A percentile compares a stretch with the other conserved stretches of the same genome.
Evolutionary conservation across 2,797 vertebrate genomes (phyloP).

Genomic region (Graptemys geographica): DNA sequence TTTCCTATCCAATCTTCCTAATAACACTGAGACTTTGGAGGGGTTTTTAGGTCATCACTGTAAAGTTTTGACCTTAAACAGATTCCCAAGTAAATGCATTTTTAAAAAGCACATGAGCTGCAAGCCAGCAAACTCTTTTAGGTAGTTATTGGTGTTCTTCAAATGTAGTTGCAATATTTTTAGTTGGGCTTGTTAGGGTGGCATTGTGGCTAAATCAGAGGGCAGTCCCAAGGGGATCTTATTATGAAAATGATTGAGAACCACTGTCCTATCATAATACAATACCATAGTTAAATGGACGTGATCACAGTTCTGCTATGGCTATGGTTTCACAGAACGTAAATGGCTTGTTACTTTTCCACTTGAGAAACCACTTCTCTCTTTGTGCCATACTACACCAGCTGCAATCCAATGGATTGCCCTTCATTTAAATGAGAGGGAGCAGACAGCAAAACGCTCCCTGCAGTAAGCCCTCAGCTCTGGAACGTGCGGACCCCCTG

Average conservation of each 20-base stretch:
- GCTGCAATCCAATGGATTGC: not conserved
- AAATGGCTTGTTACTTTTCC: not conserved
- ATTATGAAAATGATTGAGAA: not conserved
- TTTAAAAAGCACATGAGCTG: not conserved
- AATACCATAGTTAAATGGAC: not conserved
- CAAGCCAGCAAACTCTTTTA: not conserved
- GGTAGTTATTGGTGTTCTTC: not conserved
- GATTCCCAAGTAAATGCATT: not conserved
- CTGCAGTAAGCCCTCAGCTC: no score
- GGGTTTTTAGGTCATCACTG: not conserved
- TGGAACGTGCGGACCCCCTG: not conserved
- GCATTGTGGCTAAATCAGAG: slow-evolving; percentile 8
- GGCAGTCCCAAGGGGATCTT: not conserved
- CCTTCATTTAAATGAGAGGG: no score
- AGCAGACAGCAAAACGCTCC: no score
- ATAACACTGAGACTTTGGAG: rapidly evolving
- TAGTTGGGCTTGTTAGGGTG: not conserved
- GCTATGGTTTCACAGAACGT: not conserved
- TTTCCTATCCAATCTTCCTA: not conserved
- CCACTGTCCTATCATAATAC: not conserved
- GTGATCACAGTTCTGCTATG: not conserved
- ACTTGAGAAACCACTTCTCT: not conserved
- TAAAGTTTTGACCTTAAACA: slow-evolving; percentile 3
- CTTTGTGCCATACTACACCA: not conserved
- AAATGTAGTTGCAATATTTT: no score